phyloP scores from a whole-genome alignment of 2,797 vertebrate genomes.

The Rhinatrema bivittatum region DNA sequence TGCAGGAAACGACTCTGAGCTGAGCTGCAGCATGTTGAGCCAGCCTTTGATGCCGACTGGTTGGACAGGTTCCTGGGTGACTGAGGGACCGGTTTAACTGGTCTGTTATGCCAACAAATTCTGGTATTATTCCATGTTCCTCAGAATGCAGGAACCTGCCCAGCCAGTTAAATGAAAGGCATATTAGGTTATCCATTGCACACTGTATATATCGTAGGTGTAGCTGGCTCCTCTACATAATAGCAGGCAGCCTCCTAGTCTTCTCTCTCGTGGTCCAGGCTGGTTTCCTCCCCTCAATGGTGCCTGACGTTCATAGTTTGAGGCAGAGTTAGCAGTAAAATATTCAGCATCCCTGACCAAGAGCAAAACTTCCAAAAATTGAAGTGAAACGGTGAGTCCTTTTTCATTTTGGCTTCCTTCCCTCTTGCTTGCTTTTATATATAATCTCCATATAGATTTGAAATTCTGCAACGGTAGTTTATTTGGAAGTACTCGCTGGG shows the following conservation, averaged over 20 bases:
- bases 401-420: conserved; percentile 15
- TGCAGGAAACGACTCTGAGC: no score
- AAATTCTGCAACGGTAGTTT: no score
- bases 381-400: conserved; percentile 58
- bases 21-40: conserved; percentile 61
- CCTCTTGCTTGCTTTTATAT: no score
- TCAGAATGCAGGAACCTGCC: conserved; percentile 74
- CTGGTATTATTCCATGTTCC: conserved; percentile 76
- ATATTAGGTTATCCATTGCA: conserved; percentile 77
- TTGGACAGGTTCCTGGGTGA: conserved; percentile 61
- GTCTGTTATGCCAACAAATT: conserved; percentile 76
- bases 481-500: no score
- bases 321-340: conserved; percentile 46
- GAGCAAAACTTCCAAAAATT: conserved; percentile 45
- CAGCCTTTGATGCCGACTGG: conserved; percentile 69
- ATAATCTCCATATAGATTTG: no score
- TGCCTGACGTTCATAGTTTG: conserved; percentile 40
- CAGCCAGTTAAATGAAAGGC: conserved; percentile 77
- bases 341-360: conserved; percentile 42
- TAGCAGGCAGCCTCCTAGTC: conserved; percentile 43
- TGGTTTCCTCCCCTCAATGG: conserved; percentile 46
- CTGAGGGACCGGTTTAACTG: conserved; percentile 63
- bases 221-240: conserved; percentile 48
- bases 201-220: conserved; percentile 63
- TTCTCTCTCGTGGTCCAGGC: conserved; percentile 54